phyloP scores from a whole-genome alignment of 2,797 vertebrate species.

The Poeciliopsis gracilis region DNA sequence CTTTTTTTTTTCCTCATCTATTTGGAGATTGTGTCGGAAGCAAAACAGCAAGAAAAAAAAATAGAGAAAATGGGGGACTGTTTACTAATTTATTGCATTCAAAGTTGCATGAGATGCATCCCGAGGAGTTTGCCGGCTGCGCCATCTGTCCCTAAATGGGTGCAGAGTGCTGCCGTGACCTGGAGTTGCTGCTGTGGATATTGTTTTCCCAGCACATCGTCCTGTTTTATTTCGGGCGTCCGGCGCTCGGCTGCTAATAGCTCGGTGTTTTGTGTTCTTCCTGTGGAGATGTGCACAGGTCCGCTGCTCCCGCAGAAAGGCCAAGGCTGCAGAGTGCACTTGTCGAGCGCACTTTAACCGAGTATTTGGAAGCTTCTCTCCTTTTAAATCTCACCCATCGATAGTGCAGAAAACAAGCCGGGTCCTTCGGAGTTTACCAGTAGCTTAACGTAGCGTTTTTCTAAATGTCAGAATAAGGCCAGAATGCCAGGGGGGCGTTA shows the following conservation, averaged over 20 bases:
- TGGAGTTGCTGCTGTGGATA: slow-evolving; percentile 34
- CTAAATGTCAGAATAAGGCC: slow-evolving; percentile 37
- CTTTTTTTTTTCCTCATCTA: slow-evolving; percentile 35
- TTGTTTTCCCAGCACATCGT: slow-evolving; percentile 38
- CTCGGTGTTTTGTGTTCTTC: slow-evolving; percentile 58
- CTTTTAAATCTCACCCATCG: slow-evolving; percentile 60
- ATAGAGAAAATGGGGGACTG: slow-evolving; percentile 47
- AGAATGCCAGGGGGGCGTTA: slow-evolving; percentile 24
- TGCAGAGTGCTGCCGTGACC: slow-evolving; percentile 44
- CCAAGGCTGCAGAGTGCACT: slow-evolving; percentile 48
- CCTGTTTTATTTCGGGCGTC: slow-evolving; percentile 47
- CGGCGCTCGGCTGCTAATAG: slow-evolving; percentile 56
- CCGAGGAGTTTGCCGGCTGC: slow-evolving; percentile 39
- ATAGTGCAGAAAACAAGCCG: slow-evolving; percentile 59
- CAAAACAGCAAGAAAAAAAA: slow-evolving; percentile 51
- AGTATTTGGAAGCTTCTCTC: slow-evolving; percentile 49
- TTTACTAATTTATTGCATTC: slow-evolving; percentile 74
- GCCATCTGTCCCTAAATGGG: slow-evolving; percentile 47
- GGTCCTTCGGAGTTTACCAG: slow-evolving; percentile 43
- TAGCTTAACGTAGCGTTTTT: slow-evolving; percentile 48
- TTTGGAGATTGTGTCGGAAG: slow-evolving; percentile 56
- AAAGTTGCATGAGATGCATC: slow-evolving; percentile 66
- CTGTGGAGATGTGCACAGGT: slow-evolving; percentile 28
- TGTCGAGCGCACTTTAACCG: slow-evolving; percentile 61
- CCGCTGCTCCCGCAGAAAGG: slow-evolving; percentile 46